These are phyloP conservation scores for Myrmecobius fasciatus DNA, from an alignment of 2,113 vertebrate species.

Conservation along the genomic window DNA sequence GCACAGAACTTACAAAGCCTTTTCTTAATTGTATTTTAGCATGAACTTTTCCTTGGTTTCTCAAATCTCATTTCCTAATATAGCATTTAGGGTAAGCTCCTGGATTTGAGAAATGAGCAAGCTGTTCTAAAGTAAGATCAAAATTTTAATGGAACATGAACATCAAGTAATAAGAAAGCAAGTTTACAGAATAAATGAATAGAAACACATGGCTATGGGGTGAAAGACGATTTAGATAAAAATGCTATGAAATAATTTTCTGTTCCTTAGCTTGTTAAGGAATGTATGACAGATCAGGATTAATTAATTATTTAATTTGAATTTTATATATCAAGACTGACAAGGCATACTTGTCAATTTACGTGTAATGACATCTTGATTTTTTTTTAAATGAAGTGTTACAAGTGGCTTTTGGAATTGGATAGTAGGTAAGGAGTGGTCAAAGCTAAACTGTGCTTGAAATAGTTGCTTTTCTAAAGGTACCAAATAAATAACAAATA, in stretches of 20 bases:
- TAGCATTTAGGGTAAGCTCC: constrained; percentile 1
- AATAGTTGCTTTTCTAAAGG: constrained; percentile 50
- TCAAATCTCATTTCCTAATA: not conserved
- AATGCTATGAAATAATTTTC: not conserved
- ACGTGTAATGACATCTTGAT: not conserved
- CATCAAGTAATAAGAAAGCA: constrained; percentile 19
- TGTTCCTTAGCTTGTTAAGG: not conserved
- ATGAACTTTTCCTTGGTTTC: not conserved
- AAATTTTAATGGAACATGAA: not conserved
- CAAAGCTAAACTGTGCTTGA: constrained; percentile 48
- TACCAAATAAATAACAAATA: constrained; percentile 41
- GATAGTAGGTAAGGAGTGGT: constrained; percentile 20
- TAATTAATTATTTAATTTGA: constrained; percentile 29
- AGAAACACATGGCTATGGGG: not conserved
- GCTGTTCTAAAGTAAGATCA: not conserved
- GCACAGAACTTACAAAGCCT: not conserved
- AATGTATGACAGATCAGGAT: not conserved
- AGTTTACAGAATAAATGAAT: constrained; percentile 10
- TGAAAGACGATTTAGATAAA: constrained; percentile 9
- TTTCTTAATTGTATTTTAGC: not conserved
- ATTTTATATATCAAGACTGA: not conserved
- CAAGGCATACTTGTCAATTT: not conserved
- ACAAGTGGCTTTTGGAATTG: constrained; percentile 50
- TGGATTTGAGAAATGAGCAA: constrained; percentile 12
- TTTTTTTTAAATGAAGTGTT: not conserved